These are phyloP conservation scores for Clostera curtula DNA, from an alignment of 2,888 invertebrate species.

Conservation along the genomic window DNA sequence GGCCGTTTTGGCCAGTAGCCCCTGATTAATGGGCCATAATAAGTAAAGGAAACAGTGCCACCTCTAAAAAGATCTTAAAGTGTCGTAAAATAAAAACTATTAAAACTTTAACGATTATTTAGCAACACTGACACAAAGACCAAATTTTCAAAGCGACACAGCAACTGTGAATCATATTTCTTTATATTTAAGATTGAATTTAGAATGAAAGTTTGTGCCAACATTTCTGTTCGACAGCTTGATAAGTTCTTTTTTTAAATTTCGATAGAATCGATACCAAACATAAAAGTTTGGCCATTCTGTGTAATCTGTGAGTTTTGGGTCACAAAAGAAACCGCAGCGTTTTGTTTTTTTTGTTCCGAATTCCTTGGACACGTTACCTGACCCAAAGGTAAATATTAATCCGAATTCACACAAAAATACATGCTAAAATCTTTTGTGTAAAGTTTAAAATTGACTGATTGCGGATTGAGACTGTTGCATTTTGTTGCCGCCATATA, in stretches of 20 bases:
- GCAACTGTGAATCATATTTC: slow-evolving; percentile 6
- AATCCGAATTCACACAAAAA: slow-evolving; percentile 9
- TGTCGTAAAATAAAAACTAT: slow-evolving; percentile 41
- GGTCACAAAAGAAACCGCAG: slow-evolving; percentile 59
- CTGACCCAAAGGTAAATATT: slow-evolving; percentile 41
- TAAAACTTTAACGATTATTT: slow-evolving; percentile 44
- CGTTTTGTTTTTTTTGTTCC: slow-evolving; percentile 46
- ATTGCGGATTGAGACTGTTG: slow-evolving; percentile 15
- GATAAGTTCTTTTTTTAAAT: slow-evolving; percentile 37
- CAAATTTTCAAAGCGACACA: slow-evolving; percentile 5
- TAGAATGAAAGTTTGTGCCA: slow-evolving; percentile 13
- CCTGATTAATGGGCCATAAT: slow-evolving; percentile 9
- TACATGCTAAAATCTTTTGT: slow-evolving; percentile 6
- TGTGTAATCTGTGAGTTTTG: slow-evolving; percentile 52
- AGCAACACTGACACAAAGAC: slow-evolving; percentile 33
- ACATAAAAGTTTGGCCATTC: slow-evolving; percentile 54
- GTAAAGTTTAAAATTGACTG: slow-evolving; percentile 33
- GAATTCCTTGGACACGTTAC: slow-evolving; percentile 52
- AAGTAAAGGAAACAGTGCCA: slow-evolving; percentile 12
- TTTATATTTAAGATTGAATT: slow-evolving; percentile 2
- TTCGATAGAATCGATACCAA: slow-evolving; percentile 54
- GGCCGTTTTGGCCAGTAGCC: slow-evolving; percentile 11
- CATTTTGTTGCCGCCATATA: slow-evolving; percentile 23
- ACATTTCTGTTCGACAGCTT: slow-evolving; percentile 11
- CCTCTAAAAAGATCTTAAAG: slow-evolving; percentile 12